Evolutionary conservation across 2,797 vertebrate genomes (phyloP), one percentile per base, ranked within the genome.

Genomic region (Pipistrellus nathusii): DNA sequence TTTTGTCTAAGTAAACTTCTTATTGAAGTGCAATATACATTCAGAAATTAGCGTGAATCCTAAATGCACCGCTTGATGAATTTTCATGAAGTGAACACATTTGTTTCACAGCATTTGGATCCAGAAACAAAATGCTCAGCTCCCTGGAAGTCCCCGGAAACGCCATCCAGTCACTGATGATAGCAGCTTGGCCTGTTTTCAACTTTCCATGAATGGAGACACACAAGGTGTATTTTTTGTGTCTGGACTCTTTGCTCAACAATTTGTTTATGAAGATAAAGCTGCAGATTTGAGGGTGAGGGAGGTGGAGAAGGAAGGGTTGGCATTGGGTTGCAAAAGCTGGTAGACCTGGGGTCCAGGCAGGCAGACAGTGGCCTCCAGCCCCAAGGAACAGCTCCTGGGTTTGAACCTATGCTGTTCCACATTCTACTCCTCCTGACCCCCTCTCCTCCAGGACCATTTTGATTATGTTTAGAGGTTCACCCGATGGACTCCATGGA

Each of bases 371-470:
- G 41, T 35, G 75, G 48, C 62, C 32, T 32, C 53, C 14, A 14
- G 2, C 80, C 41, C 12, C 14, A 44, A 32, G 18, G 17, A 51
- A 82, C 30, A 44, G 14, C 23, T 59, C 32, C 20, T 48, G 8
- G 12, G 53, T 51, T 20, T 48, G 27, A 4, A 5, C 2, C 10
- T 44, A 2, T 1, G 0, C 25, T 72, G 0, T 44, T 44, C 41
- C 25, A 30, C 3, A 20, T 62, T 64, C 35, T 15, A 1, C 27
- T 75, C 30, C 17, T 78, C 41, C 41, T 11, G 76, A 18, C 66
- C 1, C 8, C 0, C 0, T 11, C 62, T 66, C 8, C 23, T 27
- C 7, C 0, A 0, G 44, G 6, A 15, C 8, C 4, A 8, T 53
- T 80, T 77, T 59, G 23, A 53, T 51, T 51, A 25, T 46, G 38